Percentiles rank a stretch among this genome's conserved stretches.
Conservation (phyloP, 2,888 invertebrate species). For the Palloptera scutellata region DNA sequence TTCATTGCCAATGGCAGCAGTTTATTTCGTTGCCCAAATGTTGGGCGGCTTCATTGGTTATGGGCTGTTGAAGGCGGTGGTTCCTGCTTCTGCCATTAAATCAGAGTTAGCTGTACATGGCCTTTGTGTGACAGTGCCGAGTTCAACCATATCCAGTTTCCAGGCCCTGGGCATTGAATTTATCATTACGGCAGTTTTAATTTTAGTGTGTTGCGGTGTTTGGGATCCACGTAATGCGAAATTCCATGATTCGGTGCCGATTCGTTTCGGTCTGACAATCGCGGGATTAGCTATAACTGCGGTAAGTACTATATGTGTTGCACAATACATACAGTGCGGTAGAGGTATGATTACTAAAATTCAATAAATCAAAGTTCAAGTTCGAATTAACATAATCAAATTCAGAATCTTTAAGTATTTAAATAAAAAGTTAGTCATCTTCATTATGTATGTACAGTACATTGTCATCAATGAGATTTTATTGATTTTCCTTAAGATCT, state of each 20-base stretch:
- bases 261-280: slow-evolving; percentile 76
- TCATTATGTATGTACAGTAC: too few relatives aligned
- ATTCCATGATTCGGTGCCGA: slow-evolving; percentile 71
- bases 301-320: slow-evolving; percentile 65
- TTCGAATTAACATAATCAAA: too few relatives aligned
- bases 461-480: too few relatives aligned
- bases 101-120: slow-evolving; percentile 57
- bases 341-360: neutral
- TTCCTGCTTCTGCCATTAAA: slow-evolving; percentile 60
- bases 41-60: slow-evolving; percentile 75
- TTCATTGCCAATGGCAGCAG: slow-evolving; percentile 64
- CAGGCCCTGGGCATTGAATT: slow-evolving; percentile 73
- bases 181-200: slow-evolving; percentile 71
- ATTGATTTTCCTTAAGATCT: too few relatives aligned
- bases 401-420: too few relatives aligned
- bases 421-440: too few relatives aligned
- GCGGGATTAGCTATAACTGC: slow-evolving; percentile 72
- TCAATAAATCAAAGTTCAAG: too few relatives aligned
- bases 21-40: slow-evolving; percentile 73
- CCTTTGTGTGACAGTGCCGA: slow-evolving; percentile 72
- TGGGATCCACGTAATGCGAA: slow-evolving; percentile 76
- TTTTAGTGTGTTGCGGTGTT: slow-evolving; percentile 73
- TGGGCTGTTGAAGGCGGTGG: slow-evolving; percentile 71
- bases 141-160: slow-evolving; percentile 62
- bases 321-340: too few relatives aligned